These are phyloP conservation scores for Medauroidea extradentata DNA, from an alignment of 1,140 invertebrate species.

Conservation along the genomic window DNA sequence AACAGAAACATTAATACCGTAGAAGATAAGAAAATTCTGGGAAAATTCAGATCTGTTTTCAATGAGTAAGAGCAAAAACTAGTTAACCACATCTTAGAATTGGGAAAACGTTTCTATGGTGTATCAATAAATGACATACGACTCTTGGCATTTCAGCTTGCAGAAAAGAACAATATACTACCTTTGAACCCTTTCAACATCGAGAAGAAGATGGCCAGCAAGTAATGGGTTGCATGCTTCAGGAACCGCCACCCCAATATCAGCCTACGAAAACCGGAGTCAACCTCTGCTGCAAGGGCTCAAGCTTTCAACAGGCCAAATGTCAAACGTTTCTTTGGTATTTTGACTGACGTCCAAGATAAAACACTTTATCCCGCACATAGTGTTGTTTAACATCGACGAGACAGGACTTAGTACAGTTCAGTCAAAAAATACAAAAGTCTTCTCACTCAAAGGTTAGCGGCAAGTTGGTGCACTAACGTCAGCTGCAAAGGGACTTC, in stretches of 20 bases:
- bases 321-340: conserved; percentile 29
- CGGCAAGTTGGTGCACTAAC: conserved; percentile 28
- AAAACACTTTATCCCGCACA: conserved; percentile 25
- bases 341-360: conserved; percentile 1
- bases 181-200: conserved; percentile 1
- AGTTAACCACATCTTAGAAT: neutral
- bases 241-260: conserved; percentile 1
- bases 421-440: conserved; percentile 34
- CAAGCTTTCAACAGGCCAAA: conserved; percentile 36
- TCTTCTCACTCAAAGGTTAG: conserved; percentile 32
- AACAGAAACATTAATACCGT: no score
- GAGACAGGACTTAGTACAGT: conserved; percentile 40
- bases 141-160: neutral
- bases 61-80: conserved; percentile 1
- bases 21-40: conserved; percentile 4
- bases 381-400: conserved; percentile 37
- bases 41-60: conserved; percentile 4
- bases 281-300: conserved; percentile 27
- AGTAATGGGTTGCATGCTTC: conserved; percentile 3
- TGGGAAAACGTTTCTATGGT: conserved; percentile 6
- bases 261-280: conserved; percentile 1
- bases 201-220: conserved; percentile 5
- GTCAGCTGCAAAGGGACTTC: conserved; percentile 29
- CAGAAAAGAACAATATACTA: conserved; percentile 3
- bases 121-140: conserved; percentile 2